These are phyloP conservation scores for Gymnocephalus cernua DNA, from an alignment of 2,113 vertebrate genomes.

Conservation along the genomic window DNA sequence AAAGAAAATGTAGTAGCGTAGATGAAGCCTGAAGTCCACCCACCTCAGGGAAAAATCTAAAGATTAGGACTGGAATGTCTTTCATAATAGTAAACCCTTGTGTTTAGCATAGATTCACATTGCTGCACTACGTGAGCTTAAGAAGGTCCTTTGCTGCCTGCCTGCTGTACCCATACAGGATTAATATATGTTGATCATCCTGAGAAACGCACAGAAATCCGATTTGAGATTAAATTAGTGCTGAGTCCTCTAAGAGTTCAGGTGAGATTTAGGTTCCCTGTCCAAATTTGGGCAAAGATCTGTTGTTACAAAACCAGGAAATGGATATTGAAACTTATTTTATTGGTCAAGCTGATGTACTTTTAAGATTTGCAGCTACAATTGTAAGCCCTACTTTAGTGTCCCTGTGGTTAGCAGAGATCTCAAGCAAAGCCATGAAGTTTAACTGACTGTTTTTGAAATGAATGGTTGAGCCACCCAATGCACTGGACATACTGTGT, in stretches of 20 bases:
- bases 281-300: background rate
- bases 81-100: background rate
- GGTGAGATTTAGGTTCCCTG: slow-evolving; percentile 8
- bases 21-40: background rate
- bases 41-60: background rate
- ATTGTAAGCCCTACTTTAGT: background rate
- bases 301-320: background rate
- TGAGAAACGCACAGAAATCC: slow-evolving; percentile 11
- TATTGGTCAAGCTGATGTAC: background rate
- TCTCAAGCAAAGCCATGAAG: slow-evolving; percentile 36
- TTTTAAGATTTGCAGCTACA: background rate
- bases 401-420: slow-evolving; percentile 15
- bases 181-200: slow-evolving; percentile 33
- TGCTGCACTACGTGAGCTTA: background rate
- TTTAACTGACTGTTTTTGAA: slow-evolving; percentile 25
- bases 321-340: background rate
- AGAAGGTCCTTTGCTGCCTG: background rate
- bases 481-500: slow-evolving; percentile 3
- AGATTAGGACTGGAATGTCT: background rate
- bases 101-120: background rate
- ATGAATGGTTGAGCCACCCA: slow-evolving; percentile 49
- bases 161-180: slow-evolving; percentile 7
- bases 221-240: slow-evolving; percentile 1
- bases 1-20: too few species aligned
- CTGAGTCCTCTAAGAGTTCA: background rate